A percentile compares a stretch with the other conserved stretches of the same genome.
These are phyloP conservation scores for Chymomyza procnemis DNA, from an alignment of 2,888 invertebrate species.

Conservation along the genomic window DNA sequence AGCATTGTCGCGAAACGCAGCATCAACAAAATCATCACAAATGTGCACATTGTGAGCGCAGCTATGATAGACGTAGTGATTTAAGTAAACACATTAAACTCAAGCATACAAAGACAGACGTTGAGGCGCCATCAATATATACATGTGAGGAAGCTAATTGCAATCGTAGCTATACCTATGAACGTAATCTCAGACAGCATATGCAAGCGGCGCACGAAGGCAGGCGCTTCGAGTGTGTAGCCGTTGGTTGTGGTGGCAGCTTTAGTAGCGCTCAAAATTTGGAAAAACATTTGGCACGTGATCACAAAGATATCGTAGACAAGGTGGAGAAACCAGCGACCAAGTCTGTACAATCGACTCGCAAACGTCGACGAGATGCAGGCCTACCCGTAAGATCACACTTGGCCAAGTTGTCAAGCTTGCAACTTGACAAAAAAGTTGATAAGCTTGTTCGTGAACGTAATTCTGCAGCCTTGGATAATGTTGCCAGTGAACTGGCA, in stretches of 20 bases:
- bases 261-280: conserved; percentile 73
- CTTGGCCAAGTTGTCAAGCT: conserved; percentile 63
- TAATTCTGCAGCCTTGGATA: conserved; percentile 43
- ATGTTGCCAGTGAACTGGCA: conserved; percentile 26
- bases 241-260: conserved; percentile 62
- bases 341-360: conserved; percentile 22
- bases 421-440: conserved; percentile 57
- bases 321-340: conserved; percentile 12
- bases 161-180: conserved; percentile 79
- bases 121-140: conserved; percentile 33
- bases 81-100: conserved; percentile 78
- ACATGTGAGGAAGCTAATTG: conserved; percentile 77
- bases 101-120: conserved; percentile 55
- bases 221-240: conserved; percentile 79
- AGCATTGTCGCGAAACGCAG: conserved; percentile 66
- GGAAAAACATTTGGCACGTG: conserved; percentile 57
- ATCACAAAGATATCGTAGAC: conserved; percentile 44
- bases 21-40: conserved; percentile 79
- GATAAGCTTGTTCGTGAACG: conserved; percentile 64
- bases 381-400: conserved; percentile 64
- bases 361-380: conserved; percentile 72
- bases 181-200: conserved; percentile 81
- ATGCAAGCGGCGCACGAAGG: conserved; percentile 80
- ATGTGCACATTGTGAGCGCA: conserved; percentile 79
- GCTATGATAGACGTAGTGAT: conserved; percentile 80